Conservation (phyloP, 2,888 invertebrate genomes). For the Rhingia rostrata region DNA sequence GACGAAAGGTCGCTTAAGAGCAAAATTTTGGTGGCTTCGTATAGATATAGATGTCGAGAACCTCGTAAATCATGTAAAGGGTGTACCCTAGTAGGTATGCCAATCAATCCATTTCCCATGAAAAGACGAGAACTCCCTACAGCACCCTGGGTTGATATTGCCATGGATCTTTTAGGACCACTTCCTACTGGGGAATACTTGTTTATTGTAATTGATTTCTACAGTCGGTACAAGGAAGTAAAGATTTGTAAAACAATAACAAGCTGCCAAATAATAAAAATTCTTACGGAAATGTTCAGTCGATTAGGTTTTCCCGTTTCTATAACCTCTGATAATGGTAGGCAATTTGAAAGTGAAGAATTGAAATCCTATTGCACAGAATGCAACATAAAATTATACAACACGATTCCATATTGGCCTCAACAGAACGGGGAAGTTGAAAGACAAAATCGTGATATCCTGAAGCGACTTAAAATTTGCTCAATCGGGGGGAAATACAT, state of each 20-base stretch:
- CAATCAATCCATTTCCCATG: too few species aligned
- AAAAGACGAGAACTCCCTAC: constrained; percentile 48
- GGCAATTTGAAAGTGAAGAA: constrained; percentile 69
- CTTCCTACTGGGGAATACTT: constrained; percentile 58
- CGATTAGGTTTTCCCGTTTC: constrained; percentile 61
- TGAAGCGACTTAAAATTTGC: constrained; percentile 52
- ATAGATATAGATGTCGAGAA: constrained; percentile 77
- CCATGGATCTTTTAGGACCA: constrained; percentile 49
- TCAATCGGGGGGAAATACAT: constrained; percentile 51
- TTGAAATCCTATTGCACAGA: constrained; percentile 63
- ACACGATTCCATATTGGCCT: constrained; percentile 38
- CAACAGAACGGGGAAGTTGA: constrained; percentile 63
- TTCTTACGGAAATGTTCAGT: constrained; percentile 53
- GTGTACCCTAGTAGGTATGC: constrained; percentile 50
- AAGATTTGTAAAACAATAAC: constrained; percentile 50
- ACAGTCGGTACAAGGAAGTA: constrained; percentile 55
- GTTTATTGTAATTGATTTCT: constrained; percentile 62
- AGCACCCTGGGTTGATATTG: constrained; percentile 50
- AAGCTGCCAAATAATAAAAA: constrained; percentile 38
- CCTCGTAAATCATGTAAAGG: constrained; percentile 43
- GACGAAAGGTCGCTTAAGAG: too few species aligned
- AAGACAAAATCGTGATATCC: constrained; percentile 48
- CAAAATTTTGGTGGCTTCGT: too few species aligned
- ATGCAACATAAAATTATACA: constrained; percentile 57
- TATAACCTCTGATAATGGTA: constrained; percentile 72